Conservation (phyloP, 2,113 vertebrate genomes). For the Okapia johnstoni region DNA sequence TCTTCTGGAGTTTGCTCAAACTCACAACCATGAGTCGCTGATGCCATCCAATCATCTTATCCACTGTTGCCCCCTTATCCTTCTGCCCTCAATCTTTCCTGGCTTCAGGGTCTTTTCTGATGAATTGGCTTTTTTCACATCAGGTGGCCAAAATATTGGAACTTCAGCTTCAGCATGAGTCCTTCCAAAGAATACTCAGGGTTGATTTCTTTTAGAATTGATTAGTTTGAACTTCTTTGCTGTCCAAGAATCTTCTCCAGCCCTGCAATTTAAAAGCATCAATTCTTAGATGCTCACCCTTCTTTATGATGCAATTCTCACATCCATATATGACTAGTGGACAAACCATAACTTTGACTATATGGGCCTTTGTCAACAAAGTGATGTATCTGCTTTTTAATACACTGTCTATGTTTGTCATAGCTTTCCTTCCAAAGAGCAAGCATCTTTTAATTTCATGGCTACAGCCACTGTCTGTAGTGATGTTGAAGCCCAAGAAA, state of each 20-base stretch:
- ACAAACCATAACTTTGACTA: not conserved
- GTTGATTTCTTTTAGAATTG: not conserved
- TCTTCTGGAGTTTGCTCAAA: not conserved
- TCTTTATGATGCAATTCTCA: not conserved
- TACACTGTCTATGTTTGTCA: not conserved
- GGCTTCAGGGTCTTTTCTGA: not conserved
- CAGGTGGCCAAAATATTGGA: not conserved
- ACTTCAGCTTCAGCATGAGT: not conserved
- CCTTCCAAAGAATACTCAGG: not conserved
- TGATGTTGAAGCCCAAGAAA: not conserved
- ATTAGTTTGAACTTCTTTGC: not conserved
- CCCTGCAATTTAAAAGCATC: not conserved
- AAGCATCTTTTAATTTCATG: not conserved
- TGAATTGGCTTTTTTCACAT: not conserved
- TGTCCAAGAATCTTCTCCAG: not conserved
- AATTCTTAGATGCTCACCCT: not conserved
- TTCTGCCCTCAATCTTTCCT: not conserved
- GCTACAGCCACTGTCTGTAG: not conserved
- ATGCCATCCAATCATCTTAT: not conserved
- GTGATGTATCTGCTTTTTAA: not conserved
- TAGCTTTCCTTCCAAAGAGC: not conserved
- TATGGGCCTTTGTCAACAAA: not conserved
- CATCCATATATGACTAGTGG: not conserved
- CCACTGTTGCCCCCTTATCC: not conserved
- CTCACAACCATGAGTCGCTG: not conserved